Evolutionary conservation across 2,797 vertebrate species (phyloP), one percentile per base, ranked within the genome.

Genomic region (Meda fulgida): DNA sequence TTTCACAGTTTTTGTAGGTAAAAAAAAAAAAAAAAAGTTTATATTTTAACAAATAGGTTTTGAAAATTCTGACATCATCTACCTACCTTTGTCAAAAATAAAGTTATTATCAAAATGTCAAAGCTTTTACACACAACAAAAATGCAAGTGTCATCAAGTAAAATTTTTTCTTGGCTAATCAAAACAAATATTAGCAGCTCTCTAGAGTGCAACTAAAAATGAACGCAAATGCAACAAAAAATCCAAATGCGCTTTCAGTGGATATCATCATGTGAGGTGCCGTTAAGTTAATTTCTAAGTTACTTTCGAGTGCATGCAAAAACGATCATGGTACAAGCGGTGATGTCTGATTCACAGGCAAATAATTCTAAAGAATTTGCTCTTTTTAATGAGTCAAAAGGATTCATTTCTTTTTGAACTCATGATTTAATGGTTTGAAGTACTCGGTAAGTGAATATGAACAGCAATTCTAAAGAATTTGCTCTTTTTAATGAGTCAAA

Each of bases 261-360:
- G 19, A 69, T 69, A 21, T 69, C 34, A 11, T 10, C 29, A 34
- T 66, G 14, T 66, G 63, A 18, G 3, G 18, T 10, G 8, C 13
- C 1, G 5, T 34, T 19, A 67, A 40, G 18, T 67, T 36, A 0
- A 48, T 48, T 14, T 48, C 5, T 48, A 48, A 48, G 48, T 51
- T 18, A 8, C 7, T 18, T 51, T 2, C 16, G 2, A 51, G 48
- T 19, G 18, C 6, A 51, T 19, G 48, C 48, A 51, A 51, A 11
- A 36, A 5, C 21, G 1, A 69, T 2, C 9, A 36, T 2, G 7
- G 8, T 2, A 19, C 2, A 1, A 67, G 34, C 2, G 0, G 19
- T 66, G 29, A 19, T 66, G 29, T 67, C 65, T 3, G 31, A 36
- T 36, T 67, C 31, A 66, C 31, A 19, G 65, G 5, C 34, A 69